These are phyloP conservation scores for Halocaridina rubra DNA, from an alignment of 2,888 invertebrate genomes.

Conservation along the genomic window DNA sequence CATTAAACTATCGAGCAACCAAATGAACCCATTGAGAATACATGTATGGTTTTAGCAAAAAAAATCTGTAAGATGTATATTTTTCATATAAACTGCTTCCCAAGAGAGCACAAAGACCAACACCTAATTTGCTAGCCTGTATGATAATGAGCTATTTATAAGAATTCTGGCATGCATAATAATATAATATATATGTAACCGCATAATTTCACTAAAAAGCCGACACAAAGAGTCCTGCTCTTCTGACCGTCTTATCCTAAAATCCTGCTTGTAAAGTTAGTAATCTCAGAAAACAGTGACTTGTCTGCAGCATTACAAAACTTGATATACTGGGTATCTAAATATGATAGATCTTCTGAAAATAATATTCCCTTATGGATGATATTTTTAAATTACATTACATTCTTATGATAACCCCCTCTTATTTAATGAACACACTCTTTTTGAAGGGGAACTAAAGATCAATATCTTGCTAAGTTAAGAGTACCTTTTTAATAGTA, in stretches of 20 bases:
- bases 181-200: neutral
- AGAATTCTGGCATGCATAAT: slow-evolving; percentile 33
- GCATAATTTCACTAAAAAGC: slow-evolving; percentile 30
- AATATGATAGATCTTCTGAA: slow-evolving; percentile 9
- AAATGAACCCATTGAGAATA: too few species aligned
- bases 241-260: slow-evolving; percentile 35
- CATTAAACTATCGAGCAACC: too few species aligned
- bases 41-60: too few species aligned
- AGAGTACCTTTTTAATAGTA: too few species aligned
- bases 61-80: too few species aligned
- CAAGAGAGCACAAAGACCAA: neutral
- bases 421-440: too few species aligned
- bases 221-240: slow-evolving; percentile 51
- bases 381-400: too few species aligned
- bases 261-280: slow-evolving; percentile 30
- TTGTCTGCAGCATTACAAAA: slow-evolving; percentile 28
- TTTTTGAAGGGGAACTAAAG: too few species aligned
- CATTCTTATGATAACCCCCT: too few species aligned
- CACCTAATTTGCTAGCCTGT: slow-evolving; percentile 22
- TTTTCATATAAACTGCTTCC: neutral
- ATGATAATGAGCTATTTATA: slow-evolving; percentile 8
- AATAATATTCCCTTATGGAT: neutral
- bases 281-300: slow-evolving; percentile 5
- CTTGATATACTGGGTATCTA: slow-evolving; percentile 28
- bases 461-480: too few species aligned